Percentiles rank a stretch among this genome's conserved stretches.
Conservation (phyloP, 2,888 invertebrate species). For the Vandiemenella viatica region DNA sequence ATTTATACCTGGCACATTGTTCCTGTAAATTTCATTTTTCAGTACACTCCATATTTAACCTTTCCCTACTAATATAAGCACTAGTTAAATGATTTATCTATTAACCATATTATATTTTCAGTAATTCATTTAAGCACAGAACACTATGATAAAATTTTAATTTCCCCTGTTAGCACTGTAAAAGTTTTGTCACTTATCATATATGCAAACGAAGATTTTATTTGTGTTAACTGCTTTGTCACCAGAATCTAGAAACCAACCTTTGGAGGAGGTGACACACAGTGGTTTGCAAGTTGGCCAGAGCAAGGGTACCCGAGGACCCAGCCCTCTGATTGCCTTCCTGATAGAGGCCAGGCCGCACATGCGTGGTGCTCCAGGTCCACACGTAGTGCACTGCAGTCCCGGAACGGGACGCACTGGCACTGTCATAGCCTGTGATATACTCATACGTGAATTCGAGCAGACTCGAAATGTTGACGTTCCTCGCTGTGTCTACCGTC, state of each 20-base stretch:
- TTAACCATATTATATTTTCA: too few species aligned
- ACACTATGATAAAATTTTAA: too few species aligned
- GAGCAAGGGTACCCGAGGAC: conserved; percentile 70
- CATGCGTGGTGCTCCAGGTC: conserved; percentile 41
- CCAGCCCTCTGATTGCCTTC: conserved; percentile 72
- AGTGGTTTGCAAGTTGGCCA: conserved; percentile 92
- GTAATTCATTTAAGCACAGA: too few species aligned
- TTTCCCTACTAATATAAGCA: too few species aligned
- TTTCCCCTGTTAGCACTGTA: too few species aligned
- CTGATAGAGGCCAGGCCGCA: conserved; percentile 63
- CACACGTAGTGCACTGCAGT: conserved; percentile 72
- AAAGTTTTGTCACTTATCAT: too few species aligned
- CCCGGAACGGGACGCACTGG: conserved; percentile 82
- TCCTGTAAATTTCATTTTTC: too few species aligned
- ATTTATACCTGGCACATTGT: too few species aligned
- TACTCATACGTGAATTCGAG: conserved; percentile 75
- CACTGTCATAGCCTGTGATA: conserved; percentile 70
- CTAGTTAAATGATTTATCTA: too few species aligned
- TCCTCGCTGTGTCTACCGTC: conserved; percentile 66
- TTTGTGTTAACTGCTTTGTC: conserved; percentile 10
- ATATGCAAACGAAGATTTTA: too few species aligned
- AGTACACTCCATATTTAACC: too few species aligned
- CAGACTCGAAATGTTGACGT: conserved; percentile 67
- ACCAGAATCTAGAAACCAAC: conserved; percentile 58
- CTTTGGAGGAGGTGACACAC: conserved; percentile 79